Conservation (phyloP, 1,140 invertebrate genomes). For the Hycleus cichorii region DNA sequence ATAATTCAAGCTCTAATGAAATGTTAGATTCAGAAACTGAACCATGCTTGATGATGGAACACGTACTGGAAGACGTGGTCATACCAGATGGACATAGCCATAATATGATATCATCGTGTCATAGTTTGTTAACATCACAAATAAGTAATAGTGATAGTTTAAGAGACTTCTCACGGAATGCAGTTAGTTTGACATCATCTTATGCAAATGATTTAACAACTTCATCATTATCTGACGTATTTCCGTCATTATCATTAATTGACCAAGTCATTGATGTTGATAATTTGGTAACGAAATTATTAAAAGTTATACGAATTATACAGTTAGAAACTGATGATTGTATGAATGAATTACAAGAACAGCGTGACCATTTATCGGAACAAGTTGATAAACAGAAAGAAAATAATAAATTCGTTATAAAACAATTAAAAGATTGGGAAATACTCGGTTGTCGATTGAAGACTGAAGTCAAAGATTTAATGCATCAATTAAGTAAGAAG, state of each 20-base stretch:
- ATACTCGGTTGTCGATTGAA: conserved; percentile 46
- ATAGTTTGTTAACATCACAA: conserved; percentile 35
- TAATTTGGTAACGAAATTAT: conserved; percentile 62
- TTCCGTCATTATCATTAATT: conserved; percentile 47
- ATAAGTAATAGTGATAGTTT: conserved; percentile 50
- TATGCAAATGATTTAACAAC: conserved; percentile 37
- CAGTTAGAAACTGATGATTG: conserved; percentile 60
- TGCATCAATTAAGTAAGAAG: conserved; percentile 44
- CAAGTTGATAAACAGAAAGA: conserved; percentile 38
- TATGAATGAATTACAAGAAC: conserved; percentile 53
- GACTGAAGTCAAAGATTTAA: conserved; percentile 46
- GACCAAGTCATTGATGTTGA: conserved; percentile 70
- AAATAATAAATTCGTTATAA: conserved; percentile 39
- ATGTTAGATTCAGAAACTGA: conserved; percentile 70
- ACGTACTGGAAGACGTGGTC: conserved; percentile 58
- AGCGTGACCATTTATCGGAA: conserved; percentile 40
- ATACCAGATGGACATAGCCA: conserved; percentile 58
- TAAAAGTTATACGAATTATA: conserved; percentile 65
- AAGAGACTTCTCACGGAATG: conserved; percentile 52
- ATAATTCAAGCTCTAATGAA: conserved; percentile 44
- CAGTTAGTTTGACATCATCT: conserved; percentile 29
- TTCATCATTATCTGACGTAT: conserved; percentile 37
- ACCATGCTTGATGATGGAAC: conserved; percentile 70
- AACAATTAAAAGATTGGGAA: conserved; percentile 49
- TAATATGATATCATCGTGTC: conserved; percentile 57